Evolutionary conservation across 37 sponge, comb jelly and placozoan genomes (phyloP), one percentile per base, ranked within the genome.

Genomic region (Cliona cf. orientalis): DNA sequence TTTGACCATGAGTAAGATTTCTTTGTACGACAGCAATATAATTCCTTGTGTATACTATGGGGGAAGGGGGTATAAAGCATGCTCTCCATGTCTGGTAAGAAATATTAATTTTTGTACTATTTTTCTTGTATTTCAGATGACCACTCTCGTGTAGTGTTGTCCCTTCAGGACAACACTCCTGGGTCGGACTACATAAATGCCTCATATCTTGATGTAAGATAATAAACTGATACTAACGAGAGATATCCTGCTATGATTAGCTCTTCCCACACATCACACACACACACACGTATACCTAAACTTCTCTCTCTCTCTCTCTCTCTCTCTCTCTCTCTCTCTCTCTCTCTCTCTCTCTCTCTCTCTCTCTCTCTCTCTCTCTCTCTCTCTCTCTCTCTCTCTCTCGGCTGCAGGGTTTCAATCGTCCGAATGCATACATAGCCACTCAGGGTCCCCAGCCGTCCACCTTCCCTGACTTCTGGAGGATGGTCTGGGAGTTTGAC

Each of bases 161-260:
- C 84, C 31, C 79, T 89, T 37, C 79, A 75, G 42, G 90, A 78
- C 49, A 83, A 83, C 71, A 75, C 72, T 21, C 84, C 84, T 33
- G 90, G 90, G 0, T 83, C 87, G 1, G 91, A 90, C 72, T 90
- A 90, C 82, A 90, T 90, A 64, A 90, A 90, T 70, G 86, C 82
- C 43, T 75, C 82, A 42, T 90, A 42, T 62, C 39, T 90, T 67
- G 87, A 90, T 69, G 91, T 90, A 44, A 75, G 87, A 38, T 1
- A n/a, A 1, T n/a, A 36, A 11, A 4, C 11, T 36, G n/a, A 6
- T 36, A 32, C 28, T n/a, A 46, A 55, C 68, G 7, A 17, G 14
- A 22, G 7, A n/a, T 35, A 19, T 76, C 63, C 36, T 58, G 22
- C 19, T 6, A 31, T 25, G 46, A 41, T 29, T 40, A 25, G 22